A percentile compares a stretch with the other conserved stretches of the same genome.
phyloP scores from a whole-genome alignment of 2,113 vertebrate species.

The Thinocorus orbignyianus region DNA sequence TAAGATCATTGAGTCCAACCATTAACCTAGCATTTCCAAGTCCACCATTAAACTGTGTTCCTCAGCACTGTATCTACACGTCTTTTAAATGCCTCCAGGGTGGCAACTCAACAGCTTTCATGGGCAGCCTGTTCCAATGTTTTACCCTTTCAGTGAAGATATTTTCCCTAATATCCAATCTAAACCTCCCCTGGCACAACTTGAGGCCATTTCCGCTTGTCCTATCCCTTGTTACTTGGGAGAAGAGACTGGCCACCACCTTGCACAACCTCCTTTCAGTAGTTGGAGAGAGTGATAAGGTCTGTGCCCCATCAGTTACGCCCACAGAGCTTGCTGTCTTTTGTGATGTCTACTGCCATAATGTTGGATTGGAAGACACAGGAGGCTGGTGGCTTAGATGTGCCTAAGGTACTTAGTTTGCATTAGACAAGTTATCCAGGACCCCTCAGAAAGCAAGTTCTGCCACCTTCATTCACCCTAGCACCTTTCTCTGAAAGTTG shows the following conservation, averaged over 20 bases:
- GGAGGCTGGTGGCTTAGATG: background rate
- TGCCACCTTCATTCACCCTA: background rate
- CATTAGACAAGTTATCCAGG: background rate
- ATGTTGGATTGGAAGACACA: background rate
- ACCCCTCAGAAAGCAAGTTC: background rate
- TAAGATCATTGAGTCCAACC: background rate
- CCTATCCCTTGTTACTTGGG: background rate
- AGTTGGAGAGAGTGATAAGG: background rate
- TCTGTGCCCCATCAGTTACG: background rate
- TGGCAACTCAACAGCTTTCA: background rate
- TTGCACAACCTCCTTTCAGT: background rate
- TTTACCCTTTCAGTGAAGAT: background rate
- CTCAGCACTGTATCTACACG: background rate
- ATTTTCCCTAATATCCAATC: background rate
- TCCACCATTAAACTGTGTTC: background rate
- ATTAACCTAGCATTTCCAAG: background rate
- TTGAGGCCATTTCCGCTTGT: background rate
- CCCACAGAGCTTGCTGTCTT: background rate
- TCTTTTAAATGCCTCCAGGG: background rate
- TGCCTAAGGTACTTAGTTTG: background rate
- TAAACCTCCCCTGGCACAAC: background rate
- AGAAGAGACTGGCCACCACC: background rate
- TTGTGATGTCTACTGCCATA: background rate
- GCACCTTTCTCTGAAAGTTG: background rate
- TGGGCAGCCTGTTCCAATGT: background rate